A percentile compares a stretch with the other conserved stretches of the same genome.
Evolutionary conservation across 2,888 invertebrate species (phyloP).

Genomic region (Hetaerina titia): DNA sequence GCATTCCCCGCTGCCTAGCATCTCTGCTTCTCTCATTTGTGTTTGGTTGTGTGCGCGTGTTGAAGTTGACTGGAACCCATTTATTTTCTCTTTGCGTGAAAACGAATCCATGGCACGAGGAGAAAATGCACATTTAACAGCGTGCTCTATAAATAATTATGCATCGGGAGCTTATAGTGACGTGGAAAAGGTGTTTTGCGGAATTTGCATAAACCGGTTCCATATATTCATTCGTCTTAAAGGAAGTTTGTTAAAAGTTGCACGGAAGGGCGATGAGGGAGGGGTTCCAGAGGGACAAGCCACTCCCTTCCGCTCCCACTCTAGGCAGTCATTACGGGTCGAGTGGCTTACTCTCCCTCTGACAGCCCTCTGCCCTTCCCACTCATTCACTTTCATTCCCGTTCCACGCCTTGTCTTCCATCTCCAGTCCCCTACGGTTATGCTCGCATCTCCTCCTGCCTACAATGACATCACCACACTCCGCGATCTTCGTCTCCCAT

Average conservation of each 20-base stretch:
- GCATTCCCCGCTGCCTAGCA: no score
- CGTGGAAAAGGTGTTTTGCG: neutral
- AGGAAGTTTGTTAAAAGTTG: neutral
- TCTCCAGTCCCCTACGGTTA: no score
- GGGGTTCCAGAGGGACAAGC: neutral
- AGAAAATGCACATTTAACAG: neutral
- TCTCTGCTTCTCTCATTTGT: no score
- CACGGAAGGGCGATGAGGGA: neutral
- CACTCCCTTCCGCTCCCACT: neutral
- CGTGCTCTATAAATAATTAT: neutral
- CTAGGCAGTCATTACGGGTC: neutral
- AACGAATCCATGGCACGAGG: neutral
- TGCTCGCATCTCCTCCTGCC: no score
- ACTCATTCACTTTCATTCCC: neutral
- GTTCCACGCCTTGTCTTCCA: no score
- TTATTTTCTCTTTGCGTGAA: neutral
- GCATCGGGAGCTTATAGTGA: neutral
- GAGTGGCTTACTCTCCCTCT: neutral
- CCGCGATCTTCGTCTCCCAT: no score
- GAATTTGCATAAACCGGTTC: conserved; percentile 56
- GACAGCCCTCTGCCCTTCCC: neutral
- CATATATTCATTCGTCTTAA: conserved; percentile 58
- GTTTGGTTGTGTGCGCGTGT: no score
- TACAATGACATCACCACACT: no score
- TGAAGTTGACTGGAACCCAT: neutral